phyloP scores from a whole-genome alignment of 2,888 invertebrate species.

The Netelia virgata region DNA sequence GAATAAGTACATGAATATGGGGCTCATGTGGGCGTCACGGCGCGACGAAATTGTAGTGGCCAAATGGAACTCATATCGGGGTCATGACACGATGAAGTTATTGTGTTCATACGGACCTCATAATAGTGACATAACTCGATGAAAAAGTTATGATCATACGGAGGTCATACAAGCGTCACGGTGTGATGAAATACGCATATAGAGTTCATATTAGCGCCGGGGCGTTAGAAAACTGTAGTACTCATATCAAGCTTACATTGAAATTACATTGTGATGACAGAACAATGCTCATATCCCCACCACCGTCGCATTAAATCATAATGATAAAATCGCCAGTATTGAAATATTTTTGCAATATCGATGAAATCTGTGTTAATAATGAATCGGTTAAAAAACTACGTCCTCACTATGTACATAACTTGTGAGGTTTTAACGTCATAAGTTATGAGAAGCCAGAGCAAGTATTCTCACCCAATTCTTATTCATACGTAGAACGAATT shows the following conservation, averaged over 20 bases:
- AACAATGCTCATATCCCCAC: background rate
- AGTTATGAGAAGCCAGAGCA: no score
- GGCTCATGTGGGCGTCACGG: slow-evolving; percentile 12
- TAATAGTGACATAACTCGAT: no score
- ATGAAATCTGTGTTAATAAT: background rate
- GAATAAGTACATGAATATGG: background rate
- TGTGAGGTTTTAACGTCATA: no score
- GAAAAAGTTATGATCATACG: no score
- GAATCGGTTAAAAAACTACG: no score
- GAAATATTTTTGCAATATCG: background rate
- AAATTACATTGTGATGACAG: background rate
- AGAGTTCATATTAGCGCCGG: background rate
- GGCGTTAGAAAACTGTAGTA: background rate
- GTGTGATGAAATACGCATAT: no score
- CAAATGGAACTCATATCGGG: background rate
- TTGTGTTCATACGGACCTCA: background rate
- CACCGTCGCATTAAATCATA: background rate
- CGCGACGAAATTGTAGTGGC: background rate
- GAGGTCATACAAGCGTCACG: background rate
- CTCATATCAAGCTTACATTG: background rate
- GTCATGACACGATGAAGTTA: background rate
- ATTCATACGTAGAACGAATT: no score
- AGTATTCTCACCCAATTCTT: no score
- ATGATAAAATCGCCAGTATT: background rate
- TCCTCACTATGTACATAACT: no score